Base-by-base conservation (phyloP, 2,888 invertebrate species). In the Apotomis turbidana region DNA sequence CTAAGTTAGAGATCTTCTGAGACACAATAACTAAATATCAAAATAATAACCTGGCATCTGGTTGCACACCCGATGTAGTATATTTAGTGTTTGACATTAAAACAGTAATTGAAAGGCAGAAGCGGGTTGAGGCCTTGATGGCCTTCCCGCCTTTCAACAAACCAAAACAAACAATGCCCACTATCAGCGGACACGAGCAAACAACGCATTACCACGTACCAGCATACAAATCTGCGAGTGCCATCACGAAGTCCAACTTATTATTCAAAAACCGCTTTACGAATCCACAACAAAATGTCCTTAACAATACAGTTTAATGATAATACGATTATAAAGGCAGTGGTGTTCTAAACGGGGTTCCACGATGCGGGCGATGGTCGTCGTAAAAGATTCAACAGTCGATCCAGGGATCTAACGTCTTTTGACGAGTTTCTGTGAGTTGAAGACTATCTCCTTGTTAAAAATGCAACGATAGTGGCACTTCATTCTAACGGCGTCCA, bases 361-460 rank as follows among this genome's bases (percentile, higher is more conserved):
- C 88, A 88, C 90, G 85, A 84, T 83, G 82, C 82, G 84, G 87
- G 91, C 91, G 78, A 81, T 86, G 85, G 90, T 92, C 90, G 92
- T 91, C 89, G 90, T 82, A 76, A 77, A 83, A 80, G 83, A 81
- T 84, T 85, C 87, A 83, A 83, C 79, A 74, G 77, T 76, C 81
- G 77, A 74, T 79, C 77, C 79, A 75, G 74, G 77, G 78, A 80
- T 90, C 96, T 97, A 97, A 95, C 97, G 97, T 97, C 97, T 97
- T 94, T 97, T 97, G 84, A 97, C 97, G 87, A 97, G 95, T 94
- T 97, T 97, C 91, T 97, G 97, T 90, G 97, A 97, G 94, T 97
- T 97, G 94, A 97, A 96, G 93, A 97, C 96, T 92, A 97, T 97
- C 94, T 97, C 97, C 94, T 96, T 96, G 94, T 97, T 97, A 97